Evolutionary conservation across 2,888 invertebrate genomes (phyloP).

Genomic region (Drosophila melanosoma): DNA sequence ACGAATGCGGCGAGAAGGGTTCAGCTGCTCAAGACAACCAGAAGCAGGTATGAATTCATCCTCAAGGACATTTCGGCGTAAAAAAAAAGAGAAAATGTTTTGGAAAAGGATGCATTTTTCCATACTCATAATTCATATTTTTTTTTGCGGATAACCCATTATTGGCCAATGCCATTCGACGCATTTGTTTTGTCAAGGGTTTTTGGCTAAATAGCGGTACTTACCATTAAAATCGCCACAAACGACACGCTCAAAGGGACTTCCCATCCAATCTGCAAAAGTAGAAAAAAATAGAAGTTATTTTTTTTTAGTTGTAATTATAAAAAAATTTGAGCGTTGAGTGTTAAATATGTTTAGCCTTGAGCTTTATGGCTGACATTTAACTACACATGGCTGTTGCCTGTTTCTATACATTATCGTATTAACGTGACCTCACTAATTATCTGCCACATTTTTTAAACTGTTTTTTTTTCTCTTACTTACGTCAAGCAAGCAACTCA

Average conservation of each 20-base stretch:
- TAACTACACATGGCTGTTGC: conserved; percentile 42
- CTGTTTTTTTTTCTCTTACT: neutral
- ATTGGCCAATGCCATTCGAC: conserved; percentile 67
- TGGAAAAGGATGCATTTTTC: conserved; percentile 23
- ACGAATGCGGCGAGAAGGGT: conserved; percentile 67
- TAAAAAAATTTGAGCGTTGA: conserved; percentile 19
- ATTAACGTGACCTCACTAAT: conserved; percentile 23
- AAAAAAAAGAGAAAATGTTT: conserved; percentile 49
- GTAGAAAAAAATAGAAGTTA: conserved; percentile 46
- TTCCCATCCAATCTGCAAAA: conserved; percentile 95
- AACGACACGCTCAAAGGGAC: conserved; percentile 96
- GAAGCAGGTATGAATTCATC: conserved; percentile 56
- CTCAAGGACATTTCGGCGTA: conserved; percentile 60
- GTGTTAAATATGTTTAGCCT: conserved; percentile 42
- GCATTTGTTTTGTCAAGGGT: conserved; percentile 58
- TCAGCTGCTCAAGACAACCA: conserved; percentile 32
- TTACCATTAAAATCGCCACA: conserved; percentile 96
- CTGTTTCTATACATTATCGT: conserved; percentile 13
- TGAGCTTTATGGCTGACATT: conserved; percentile 32
- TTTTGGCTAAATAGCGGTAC: conserved; percentile 82
- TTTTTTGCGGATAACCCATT: conserved; percentile 66
- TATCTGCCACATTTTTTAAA: conserved; percentile 12
- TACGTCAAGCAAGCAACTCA: conserved; percentile 50
- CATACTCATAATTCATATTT: conserved; percentile 56
- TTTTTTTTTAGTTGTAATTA: conserved; percentile 23